phyloP scores from a whole-genome alignment of 37 sponge, comb jelly and placozoan genomes.

The Eunapius fragilis region DNA sequence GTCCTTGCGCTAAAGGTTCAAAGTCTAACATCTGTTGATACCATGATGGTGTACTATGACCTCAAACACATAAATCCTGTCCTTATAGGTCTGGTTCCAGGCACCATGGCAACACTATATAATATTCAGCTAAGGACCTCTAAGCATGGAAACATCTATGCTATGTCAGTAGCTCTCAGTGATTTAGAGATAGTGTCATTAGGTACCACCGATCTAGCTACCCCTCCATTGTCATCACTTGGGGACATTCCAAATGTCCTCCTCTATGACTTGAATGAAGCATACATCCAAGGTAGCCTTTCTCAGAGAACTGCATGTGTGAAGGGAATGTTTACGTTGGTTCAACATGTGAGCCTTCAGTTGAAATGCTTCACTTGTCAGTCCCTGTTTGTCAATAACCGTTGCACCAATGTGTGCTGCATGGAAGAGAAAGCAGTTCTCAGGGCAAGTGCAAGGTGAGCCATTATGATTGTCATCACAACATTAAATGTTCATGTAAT shows the following conservation, averaged over 20 bases:
- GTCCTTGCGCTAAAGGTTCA: slow-evolving; percentile 27
- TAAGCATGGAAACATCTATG: slow-evolving; percentile 34
- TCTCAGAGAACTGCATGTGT: slow-evolving; percentile 24
- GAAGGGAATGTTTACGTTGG: not conserved
- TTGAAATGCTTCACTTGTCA: slow-evolving; percentile 37
- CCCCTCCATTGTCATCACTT: not conserved
- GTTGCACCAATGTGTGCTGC: slow-evolving; percentile 14
- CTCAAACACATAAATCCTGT: not conserved
- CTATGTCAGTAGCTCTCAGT: slow-evolving; percentile 14
- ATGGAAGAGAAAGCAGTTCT: slow-evolving; percentile 13
- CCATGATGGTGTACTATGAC: slow-evolving; percentile 38
- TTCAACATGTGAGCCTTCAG: slow-evolving; percentile 18
- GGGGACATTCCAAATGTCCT: not conserved
- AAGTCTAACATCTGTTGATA: slow-evolving; percentile 12
- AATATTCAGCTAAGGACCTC: slow-evolving; percentile 16
- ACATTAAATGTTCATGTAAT: not conserved
- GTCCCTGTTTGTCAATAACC: slow-evolving; percentile 20
- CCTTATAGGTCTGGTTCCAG: slow-evolving; percentile 41
- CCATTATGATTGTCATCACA: not conserved
- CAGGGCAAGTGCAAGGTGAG: slow-evolving; percentile 33
- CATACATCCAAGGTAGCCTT: slow-evolving; percentile 11
- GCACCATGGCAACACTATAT: slow-evolving; percentile 29
- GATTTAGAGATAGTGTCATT: slow-evolving; percentile 14
- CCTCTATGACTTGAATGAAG: slow-evolving; percentile 6
- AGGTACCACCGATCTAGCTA: not conserved